Percentiles rank a stretch among this genome's conserved stretches.
These are phyloP conservation scores for Lagria hirta DNA, from an alignment of 2,888 invertebrate species.

Conservation along the genomic window DNA sequence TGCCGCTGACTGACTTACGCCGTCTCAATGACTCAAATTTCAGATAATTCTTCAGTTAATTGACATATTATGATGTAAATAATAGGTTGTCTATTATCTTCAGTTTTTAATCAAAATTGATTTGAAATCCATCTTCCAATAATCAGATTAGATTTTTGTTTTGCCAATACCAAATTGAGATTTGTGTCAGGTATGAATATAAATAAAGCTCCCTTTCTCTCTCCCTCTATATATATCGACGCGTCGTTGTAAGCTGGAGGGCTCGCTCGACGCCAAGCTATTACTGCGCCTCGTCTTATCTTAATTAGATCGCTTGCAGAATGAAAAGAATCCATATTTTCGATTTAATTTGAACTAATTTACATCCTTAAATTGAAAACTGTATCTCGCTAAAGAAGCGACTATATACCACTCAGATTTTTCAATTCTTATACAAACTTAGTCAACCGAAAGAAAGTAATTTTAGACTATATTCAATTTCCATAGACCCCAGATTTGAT, in stretches of 20 bases:
- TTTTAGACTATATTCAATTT: conserved; percentile 28
- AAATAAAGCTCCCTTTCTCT: conserved; percentile 22
- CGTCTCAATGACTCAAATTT: too few relatives aligned
- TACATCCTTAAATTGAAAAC: conserved; percentile 54
- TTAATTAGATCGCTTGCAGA: conserved; percentile 53
- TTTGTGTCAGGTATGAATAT: conserved; percentile 15
- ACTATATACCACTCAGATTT: conserved; percentile 26
- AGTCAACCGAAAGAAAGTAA: conserved; percentile 32
- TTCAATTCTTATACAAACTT: conserved; percentile 32
- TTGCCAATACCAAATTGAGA: too few relatives aligned
- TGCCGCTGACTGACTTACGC: too few relatives aligned
- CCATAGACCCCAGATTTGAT: too few relatives aligned
- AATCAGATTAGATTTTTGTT: too few relatives aligned
- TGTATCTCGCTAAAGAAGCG: conserved; percentile 37
- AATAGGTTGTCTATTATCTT: too few relatives aligned
- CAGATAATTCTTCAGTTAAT: too few relatives aligned
- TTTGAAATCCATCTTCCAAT: too few relatives aligned
- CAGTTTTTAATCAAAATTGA: too few relatives aligned
- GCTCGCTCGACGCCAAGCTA: conserved; percentile 37
- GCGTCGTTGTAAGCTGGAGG: conserved; percentile 27
- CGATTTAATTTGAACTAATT: conserved; percentile 55
- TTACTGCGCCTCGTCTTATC: conserved; percentile 50
- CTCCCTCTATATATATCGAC: conserved; percentile 28
- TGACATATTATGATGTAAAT: too few relatives aligned
- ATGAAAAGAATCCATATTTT: conserved; percentile 55